Evolutionary conservation across 2,113 vertebrate species (phyloP).

Genomic region (Prunella fulvescens): DNA sequence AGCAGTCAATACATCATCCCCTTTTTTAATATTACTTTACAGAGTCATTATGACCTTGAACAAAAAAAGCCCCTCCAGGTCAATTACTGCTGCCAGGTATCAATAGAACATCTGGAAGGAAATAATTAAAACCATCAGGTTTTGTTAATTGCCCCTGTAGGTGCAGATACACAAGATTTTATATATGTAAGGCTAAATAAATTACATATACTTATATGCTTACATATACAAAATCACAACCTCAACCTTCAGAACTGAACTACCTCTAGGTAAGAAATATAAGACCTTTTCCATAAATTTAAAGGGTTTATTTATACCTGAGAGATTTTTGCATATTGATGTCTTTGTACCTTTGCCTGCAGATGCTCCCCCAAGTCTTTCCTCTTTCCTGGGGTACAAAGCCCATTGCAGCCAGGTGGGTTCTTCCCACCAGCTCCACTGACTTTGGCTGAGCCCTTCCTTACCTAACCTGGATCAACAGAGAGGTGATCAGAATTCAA

Average conservation of each 20-base stretch:
- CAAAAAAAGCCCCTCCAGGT: not conserved
- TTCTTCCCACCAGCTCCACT: not conserved
- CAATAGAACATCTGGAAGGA: not conserved
- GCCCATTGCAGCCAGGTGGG: not conserved
- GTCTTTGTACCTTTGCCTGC: not conserved
- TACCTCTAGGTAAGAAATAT: slow-evolving; percentile 54
- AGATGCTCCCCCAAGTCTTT: not conserved
- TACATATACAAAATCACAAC: not conserved
- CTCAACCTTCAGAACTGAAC: not conserved
- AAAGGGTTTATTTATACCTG: slow-evolving; percentile 57
- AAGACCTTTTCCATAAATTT: slow-evolving; percentile 11
- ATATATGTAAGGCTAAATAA: not conserved
- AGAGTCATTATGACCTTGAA: not conserved
- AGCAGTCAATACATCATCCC: not conserved
- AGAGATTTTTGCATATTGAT: slow-evolving; percentile 62
- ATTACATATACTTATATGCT: not conserved
- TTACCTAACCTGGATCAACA: not conserved
- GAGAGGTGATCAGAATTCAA: not conserved
- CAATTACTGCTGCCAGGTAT: not conserved
- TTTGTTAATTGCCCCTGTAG: not conserved
- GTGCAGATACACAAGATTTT: not conserved
- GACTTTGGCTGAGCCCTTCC: not conserved
- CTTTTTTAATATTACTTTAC: not conserved
- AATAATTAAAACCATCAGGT: not conserved
- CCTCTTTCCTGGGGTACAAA: not conserved